phyloP scores from a whole-genome alignment of 2,797 vertebrate species.

The Poeciliopsis presidionis region DNA sequence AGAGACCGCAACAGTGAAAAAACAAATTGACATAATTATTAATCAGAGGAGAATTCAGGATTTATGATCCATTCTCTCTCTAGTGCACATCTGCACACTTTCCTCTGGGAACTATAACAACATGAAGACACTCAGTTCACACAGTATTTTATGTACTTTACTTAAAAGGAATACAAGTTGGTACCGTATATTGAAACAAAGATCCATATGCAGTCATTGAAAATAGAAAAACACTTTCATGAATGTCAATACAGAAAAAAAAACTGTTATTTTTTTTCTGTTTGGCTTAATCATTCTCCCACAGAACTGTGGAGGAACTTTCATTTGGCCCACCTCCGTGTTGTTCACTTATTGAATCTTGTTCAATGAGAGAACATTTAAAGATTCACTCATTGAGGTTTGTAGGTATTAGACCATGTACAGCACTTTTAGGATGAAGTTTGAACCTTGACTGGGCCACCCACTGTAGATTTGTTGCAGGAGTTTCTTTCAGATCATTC shows the following conservation, averaged over 20 bases:
- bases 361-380: background rate
- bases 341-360: background rate
- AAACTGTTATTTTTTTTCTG: too few species aligned
- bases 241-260: background rate
- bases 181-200: background rate
- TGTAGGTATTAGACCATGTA: background rate
- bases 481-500: background rate
- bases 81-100: background rate
- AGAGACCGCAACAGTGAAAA: conserved; percentile 41
- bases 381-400: background rate
- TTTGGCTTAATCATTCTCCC: background rate
- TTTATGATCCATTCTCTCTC: background rate
- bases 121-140: background rate
- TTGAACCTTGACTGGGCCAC: background rate
- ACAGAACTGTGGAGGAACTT: background rate
- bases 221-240: background rate
- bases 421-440: background rate
- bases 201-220: background rate
- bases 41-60: conserved; percentile 28
- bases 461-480: background rate
- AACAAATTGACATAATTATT: conserved; percentile 41
- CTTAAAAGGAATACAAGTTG: background rate
- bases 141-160: background rate
- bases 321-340: background rate
- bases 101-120: background rate